Percentiles rank a stretch among this genome's conserved stretches.
phyloP scores from a whole-genome alignment of 2,888 invertebrate genomes.

The Drosophila helvetica region DNA sequence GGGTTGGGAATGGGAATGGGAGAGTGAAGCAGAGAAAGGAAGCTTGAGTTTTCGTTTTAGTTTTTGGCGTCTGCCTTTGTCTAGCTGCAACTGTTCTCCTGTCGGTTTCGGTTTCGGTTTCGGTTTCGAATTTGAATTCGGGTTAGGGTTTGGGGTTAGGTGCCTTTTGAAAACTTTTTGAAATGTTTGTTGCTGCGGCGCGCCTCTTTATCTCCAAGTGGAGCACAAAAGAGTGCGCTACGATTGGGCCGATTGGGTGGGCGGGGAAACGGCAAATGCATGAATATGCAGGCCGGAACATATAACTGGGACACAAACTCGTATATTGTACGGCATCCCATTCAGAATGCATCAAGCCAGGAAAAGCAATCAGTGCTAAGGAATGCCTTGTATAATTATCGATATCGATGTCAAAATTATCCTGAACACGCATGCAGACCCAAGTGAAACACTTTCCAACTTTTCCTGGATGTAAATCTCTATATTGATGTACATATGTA shows the following conservation, averaged over 20 bases:
- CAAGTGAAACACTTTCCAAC: neutral
- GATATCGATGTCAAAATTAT: neutral
- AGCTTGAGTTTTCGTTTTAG: slow-evolving; percentile 56
- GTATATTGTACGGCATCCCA: neutral
- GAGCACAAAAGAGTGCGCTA: slow-evolving; percentile 20
- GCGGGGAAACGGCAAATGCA: slow-evolving; percentile 42
- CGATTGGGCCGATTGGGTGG: neutral
- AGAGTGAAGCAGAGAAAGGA: slow-evolving; percentile 1
- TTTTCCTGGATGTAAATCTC: neutral
- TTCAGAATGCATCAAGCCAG: neutral
- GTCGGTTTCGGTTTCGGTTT: slow-evolving; percentile 26
- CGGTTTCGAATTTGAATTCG: too few species aligned
- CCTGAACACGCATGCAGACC: neutral
- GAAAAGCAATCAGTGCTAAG: neutral
- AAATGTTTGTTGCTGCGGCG: slow-evolving; percentile 57
- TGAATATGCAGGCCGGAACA: slow-evolving; percentile 22
- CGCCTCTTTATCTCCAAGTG: slow-evolving; percentile 62
- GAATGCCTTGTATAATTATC: neutral
- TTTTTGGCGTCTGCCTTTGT: slow-evolving; percentile 63
- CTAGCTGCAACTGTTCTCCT: slow-evolving; percentile 45
- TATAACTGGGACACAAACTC: slow-evolving; percentile 45
- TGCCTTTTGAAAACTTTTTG: slow-evolving; percentile 58
- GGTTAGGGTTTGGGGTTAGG: slow-evolving; percentile 23
- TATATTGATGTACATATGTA: too few species aligned
- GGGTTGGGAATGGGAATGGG: neutral